These are phyloP conservation scores for Adoxophyes honmai DNA, from an alignment of 1,140 invertebrate species.

Conservation along the genomic window DNA sequence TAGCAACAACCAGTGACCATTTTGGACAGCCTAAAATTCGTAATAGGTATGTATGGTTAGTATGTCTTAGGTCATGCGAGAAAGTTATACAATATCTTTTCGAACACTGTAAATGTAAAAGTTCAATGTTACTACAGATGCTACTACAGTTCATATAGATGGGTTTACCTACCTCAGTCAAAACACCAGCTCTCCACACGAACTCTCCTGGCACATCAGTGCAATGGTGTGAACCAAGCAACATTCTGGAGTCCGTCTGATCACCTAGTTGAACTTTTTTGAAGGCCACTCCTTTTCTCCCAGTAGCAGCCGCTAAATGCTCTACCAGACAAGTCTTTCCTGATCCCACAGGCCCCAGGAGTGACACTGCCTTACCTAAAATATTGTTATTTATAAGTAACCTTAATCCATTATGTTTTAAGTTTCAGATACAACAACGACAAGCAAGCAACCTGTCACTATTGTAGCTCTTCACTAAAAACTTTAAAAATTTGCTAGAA, in stretches of 20 bases:
- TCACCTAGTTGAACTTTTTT: conserved; percentile 96
- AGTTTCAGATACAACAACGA: too few species aligned
- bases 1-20: conserved; percentile 94
- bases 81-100: too few species aligned
- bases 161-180: conserved; percentile 83
- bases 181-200: conserved; percentile 94
- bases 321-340: conserved; percentile 96
- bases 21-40: conserved; percentile 84
- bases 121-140: too few species aligned
- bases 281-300: conserved; percentile 79
- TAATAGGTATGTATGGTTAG: neutral
- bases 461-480: too few species aligned
- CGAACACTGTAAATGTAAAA: too few species aligned
- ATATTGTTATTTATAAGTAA: neutral
- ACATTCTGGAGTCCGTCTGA: conserved; percentile 97
- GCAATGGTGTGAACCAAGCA: conserved; percentile 96
- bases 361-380: conserved; percentile 85
- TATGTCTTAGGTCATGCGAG: too few species aligned
- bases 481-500: too few species aligned
- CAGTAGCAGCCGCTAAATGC: conserved; percentile 89
- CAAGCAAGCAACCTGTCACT: too few species aligned
- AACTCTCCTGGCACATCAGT: conserved; percentile 98
- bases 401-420: too few species aligned
- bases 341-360: conserved; percentile 94
- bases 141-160: too few species aligned